Evolutionary conservation across 2,888 invertebrate genomes (phyloP).

Genomic region (Parnassius orleans): DNA sequence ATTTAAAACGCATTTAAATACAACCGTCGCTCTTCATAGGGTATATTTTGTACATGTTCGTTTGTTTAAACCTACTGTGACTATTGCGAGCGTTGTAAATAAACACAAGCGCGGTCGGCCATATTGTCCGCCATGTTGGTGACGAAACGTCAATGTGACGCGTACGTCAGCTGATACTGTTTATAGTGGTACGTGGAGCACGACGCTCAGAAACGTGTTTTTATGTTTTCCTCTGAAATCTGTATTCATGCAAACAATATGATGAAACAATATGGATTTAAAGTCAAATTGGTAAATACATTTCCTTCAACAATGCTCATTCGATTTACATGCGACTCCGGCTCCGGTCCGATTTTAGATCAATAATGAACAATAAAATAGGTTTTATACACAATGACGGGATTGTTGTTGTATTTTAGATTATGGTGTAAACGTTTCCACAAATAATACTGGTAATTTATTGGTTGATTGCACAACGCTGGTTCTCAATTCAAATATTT

Average conservation of each 20-base stretch:
- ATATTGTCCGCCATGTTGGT: slow-evolving; percentile 67
- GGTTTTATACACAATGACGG: slow-evolving; percentile 45
- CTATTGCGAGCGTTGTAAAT: slow-evolving; percentile 54
- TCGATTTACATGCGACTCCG: slow-evolving; percentile 1
- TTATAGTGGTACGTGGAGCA: slow-evolving; percentile 30
- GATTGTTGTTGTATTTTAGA: slow-evolving; percentile 52
- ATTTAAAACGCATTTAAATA: too few relatives aligned
- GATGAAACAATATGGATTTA: too few relatives aligned
- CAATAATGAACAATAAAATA: slow-evolving; percentile 44
- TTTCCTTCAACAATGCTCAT: too few relatives aligned
- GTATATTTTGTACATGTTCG: slow-evolving; percentile 22
- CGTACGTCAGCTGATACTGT: slow-evolving; percentile 57
- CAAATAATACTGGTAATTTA: slow-evolving; percentile 36
- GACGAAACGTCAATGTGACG: slow-evolving; percentile 62
- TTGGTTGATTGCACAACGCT: not conserved
- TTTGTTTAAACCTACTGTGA: slow-evolving; percentile 29
- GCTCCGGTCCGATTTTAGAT: slow-evolving; percentile 47
- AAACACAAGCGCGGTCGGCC: slow-evolving; percentile 58
- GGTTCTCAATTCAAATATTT: too few relatives aligned
- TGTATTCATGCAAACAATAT: slow-evolving; percentile 9
- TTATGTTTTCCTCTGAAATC: not conserved
- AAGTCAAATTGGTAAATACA: too few relatives aligned
- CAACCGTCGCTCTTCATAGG: not conserved
- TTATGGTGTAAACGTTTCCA: slow-evolving; percentile 42
- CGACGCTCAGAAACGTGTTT: not conserved